Evolutionary conservation across 2,888 invertebrate species (phyloP).

Genomic region (Tillus elongatus): DNA sequence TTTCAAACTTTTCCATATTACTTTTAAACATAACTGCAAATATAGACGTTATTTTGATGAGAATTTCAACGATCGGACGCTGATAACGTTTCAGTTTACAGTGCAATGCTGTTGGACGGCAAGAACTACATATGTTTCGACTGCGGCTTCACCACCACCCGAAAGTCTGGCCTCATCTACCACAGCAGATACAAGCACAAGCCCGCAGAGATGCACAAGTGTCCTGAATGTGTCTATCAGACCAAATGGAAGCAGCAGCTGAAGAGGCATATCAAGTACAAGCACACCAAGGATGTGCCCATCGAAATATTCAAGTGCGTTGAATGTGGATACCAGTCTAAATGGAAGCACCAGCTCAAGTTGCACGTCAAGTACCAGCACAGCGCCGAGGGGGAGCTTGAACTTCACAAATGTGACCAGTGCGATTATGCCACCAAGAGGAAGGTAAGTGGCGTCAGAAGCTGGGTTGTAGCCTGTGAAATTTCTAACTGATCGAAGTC

Average conservation of each 20-base stretch:
- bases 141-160: background rate
- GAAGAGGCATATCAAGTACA: constrained; percentile 4
- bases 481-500: too few species aligned
- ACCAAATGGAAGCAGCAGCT: constrained; percentile 2
- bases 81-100: too few species aligned
- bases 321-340: background rate
- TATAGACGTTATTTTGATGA: too few species aligned
- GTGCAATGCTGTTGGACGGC: too few species aligned
- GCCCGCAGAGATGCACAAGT: background rate
- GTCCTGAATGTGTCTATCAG: background rate
- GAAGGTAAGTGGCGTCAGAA: too few species aligned
- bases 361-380: background rate
- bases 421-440: background rate
- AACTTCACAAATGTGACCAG: constrained; percentile 2
- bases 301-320: constrained; percentile 1
- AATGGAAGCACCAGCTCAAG: constrained; percentile 2
- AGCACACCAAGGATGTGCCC: background rate
- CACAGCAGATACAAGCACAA: background rate
- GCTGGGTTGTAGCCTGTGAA: too few species aligned
- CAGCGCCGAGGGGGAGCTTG: background rate
- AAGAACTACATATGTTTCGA: background rate
- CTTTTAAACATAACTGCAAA: too few species aligned
- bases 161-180: background rate
- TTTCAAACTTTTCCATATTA: too few species aligned
- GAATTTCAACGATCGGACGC: too few species aligned